A percentile compares a stretch with the other conserved stretches of the same genome.
These are phyloP conservation scores for Gambusia affinis DNA, from an alignment of 2,113 vertebrate species.

Conservation along the genomic window DNA sequence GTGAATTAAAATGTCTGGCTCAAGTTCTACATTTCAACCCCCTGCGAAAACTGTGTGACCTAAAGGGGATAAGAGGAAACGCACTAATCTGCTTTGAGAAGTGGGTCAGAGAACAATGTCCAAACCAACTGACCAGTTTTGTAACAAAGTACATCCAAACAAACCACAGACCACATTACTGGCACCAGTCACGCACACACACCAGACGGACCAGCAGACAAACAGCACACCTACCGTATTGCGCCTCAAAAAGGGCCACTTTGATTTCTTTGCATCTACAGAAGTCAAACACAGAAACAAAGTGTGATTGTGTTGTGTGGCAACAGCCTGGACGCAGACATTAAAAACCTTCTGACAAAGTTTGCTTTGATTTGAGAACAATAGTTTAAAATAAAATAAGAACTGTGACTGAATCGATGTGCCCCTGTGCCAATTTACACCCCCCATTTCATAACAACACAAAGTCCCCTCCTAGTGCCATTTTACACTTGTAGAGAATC, in stretches of 20 bases:
- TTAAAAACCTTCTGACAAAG: neutral
- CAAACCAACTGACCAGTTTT: constrained; percentile 40
- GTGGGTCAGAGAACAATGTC: constrained; percentile 77
- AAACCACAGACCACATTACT: constrained; percentile 13
- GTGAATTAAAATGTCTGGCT: constrained; percentile 36
- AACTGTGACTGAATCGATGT: too few relatives aligned
- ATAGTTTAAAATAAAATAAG: too few relatives aligned
- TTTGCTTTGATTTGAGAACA: neutral
- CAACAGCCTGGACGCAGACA: neutral
- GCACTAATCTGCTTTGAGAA: constrained; percentile 74
- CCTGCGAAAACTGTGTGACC: constrained; percentile 42
- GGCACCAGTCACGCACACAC: constrained; percentile 16
- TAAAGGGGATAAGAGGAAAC: constrained; percentile 52
- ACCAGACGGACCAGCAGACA: neutral
- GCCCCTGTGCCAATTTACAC: too few relatives aligned
- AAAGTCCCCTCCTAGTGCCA: too few relatives aligned
- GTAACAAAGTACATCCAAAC: constrained; percentile 43
- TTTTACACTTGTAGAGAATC: too few relatives aligned
- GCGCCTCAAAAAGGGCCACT: constrained; percentile 90
- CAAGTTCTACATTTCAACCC: constrained; percentile 46
- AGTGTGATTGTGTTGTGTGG: neutral
- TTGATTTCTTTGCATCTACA: constrained; percentile 89
- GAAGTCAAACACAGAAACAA: constrained; percentile 34
- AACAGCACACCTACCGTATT: constrained; percentile 77
- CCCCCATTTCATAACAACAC: too few relatives aligned